A percentile compares a stretch with the other conserved stretches of the same genome.
Evolutionary conservation across 1,140 invertebrate species (phyloP).

Genomic region (Pteromalus puparum): DNA sequence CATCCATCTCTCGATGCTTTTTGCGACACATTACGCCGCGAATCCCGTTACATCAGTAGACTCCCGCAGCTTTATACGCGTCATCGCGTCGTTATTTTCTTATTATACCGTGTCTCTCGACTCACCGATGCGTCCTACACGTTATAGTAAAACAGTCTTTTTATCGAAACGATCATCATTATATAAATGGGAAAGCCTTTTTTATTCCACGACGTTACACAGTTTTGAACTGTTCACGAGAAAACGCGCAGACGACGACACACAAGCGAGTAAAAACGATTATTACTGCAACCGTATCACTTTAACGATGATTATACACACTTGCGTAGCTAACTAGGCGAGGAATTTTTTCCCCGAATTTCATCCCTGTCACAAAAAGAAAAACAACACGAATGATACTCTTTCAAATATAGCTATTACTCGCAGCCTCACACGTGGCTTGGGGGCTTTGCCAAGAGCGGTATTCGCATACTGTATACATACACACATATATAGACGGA

Average conservation of each 20-base stretch:
- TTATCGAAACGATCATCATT: slow-evolving; percentile 6
- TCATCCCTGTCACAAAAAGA: too few species aligned
- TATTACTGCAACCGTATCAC: too few species aligned
- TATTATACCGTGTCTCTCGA: not conserved
- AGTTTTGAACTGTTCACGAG: too few species aligned
- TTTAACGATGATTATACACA: too few species aligned
- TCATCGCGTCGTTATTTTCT: slow-evolving; percentile 9
- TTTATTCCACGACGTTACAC: too few species aligned
- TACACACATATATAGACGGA: slow-evolving; percentile 49
- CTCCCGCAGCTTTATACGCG: not conserved
- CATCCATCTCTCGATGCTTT: not conserved
- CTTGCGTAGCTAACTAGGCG: too few species aligned
- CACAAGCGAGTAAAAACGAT: too few species aligned
- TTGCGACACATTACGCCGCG: not conserved
- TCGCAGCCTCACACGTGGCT: slow-evolving; percentile 11
- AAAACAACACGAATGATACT: not conserved
- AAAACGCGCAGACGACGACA: too few species aligned
- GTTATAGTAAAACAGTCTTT: not conserved
- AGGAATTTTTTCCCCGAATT: not conserved
- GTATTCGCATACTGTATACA: slow-evolving; percentile 42
- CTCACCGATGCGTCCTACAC: slow-evolving; percentile 14
- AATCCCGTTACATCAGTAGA: slow-evolving; percentile 13
- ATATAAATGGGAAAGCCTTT: slow-evolving; percentile 43
- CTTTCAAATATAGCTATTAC: not conserved
- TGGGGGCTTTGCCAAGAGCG: slow-evolving; percentile 23